Evolutionary conservation across 2,888 invertebrate species (phyloP).

Genomic region (Sycophila texana): DNA sequence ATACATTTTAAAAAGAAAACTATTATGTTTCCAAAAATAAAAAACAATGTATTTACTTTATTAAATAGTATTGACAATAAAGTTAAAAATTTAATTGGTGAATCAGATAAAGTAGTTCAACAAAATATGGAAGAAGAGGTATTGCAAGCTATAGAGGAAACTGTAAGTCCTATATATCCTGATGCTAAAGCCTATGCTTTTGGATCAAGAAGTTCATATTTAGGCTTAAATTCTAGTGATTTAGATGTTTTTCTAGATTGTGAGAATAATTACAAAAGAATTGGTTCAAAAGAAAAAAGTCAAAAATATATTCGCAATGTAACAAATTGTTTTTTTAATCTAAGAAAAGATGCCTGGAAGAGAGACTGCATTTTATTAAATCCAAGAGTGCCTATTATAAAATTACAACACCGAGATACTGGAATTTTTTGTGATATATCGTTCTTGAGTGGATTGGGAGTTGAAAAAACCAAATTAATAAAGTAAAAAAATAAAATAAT

Average conservation of each 20-base stretch:
- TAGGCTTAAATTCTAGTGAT: conserved; percentile 72
- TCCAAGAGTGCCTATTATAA: conserved; percentile 81
- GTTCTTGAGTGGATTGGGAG: conserved; percentile 79
- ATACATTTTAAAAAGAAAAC: conserved; percentile 41
- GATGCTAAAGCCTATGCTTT: conserved; percentile 77
- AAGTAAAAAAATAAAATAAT: conserved; percentile 65
- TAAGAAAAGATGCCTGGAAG: conserved; percentile 60
- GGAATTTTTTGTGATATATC: conserved; percentile 80
- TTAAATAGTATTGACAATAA: conserved; percentile 52
- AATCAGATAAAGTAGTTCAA: conserved; percentile 55
- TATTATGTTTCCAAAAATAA: conserved; percentile 54
- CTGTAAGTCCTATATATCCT: conserved; percentile 58
- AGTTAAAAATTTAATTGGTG: conserved; percentile 46
- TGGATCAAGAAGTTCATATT: conserved; percentile 79
- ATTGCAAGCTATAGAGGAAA: conserved; percentile 58
- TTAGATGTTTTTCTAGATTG: conserved; percentile 69
- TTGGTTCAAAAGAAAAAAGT: conserved; percentile 45
- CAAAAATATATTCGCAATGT: conserved; percentile 36
- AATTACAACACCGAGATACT: conserved; percentile 75
- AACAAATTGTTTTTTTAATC: conserved; percentile 55
- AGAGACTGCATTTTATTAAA: conserved; percentile 73
- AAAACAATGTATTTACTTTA: conserved; percentile 47
- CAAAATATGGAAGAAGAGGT: conserved; percentile 51
- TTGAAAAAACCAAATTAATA: conserved; percentile 78
- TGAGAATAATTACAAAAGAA: conserved; percentile 58